Evolutionary conservation across 2,113 vertebrate genomes (phyloP), one percentile per base, ranked within the genome.

Genomic region (Meriones unguiculatus): DNA sequence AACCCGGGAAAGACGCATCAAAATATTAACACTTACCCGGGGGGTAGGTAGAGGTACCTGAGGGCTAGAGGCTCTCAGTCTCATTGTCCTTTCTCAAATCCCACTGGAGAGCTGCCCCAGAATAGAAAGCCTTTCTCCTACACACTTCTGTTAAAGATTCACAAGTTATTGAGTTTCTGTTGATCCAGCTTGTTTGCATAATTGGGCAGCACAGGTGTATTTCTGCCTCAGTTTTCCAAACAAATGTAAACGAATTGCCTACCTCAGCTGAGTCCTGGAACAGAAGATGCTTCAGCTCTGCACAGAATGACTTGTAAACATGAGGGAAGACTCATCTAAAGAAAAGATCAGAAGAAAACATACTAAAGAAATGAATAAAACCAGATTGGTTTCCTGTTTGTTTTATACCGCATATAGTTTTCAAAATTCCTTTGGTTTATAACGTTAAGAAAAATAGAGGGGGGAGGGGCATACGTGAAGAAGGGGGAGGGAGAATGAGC

Each of bases 371-470:
- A 69, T 46, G 52, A 46, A 8, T 59, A 59, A 70, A 70, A 24
- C 15, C 1, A 5, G 2, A 12, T 41, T 50, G 15, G 32, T 78
- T 65, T 87, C 5, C 57, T 87, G 14, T 57, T 87, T 70, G 62
- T 69, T 69, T 69, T 77, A 75, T 70, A n/a, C 52, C 94, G 62
- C 78, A 38, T 50, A n/a, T 69, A 6, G 70, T 88, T 94, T 81
- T 90, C n/a, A 32, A 80, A 52, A 22, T 76, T 85, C 76, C 46
- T 62, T 94, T 65, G 4, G 1, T 32, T 5, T 80, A 20, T 30
- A 92, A 87, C 5, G 89, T 95, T 93, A 78, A 90, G 10, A 70
- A 35, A 92, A 90, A 75, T n/a, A 81, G n/a, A 46, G 46, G 46
- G 46, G 46, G 46, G 46, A 46, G 46, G 46, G 46, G 46, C 46